Base-by-base conservation (phyloP, 2,113 vertebrate genomes). In the Calonectris borealis region DNA sequence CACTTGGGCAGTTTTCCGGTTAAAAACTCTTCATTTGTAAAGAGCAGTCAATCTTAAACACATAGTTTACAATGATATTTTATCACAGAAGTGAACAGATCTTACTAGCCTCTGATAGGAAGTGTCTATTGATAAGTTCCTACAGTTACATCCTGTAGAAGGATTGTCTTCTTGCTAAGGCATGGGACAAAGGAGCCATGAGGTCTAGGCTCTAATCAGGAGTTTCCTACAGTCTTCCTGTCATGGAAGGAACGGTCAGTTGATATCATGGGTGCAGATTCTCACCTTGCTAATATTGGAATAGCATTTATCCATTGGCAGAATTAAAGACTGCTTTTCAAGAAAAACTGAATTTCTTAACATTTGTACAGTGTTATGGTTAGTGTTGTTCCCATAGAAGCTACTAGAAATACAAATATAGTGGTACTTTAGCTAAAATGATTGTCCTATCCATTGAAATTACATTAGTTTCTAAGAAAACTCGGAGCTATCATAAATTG, bases 1-100 rank as follows among this genome's bases (percentile, higher is more conserved):
- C 88, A 95, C 84, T 97, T 83, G 96, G 95, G 95, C 97, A 95
- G 73, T 88, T 94, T 96, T 97, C 97, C 97, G 97, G 91, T 88
- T 88, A 61, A 95, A 93, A 86, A 83, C 69, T 94, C 93, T 89
- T 95, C 78, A 79, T 96, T 95, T 72, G 79, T 86, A 90, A 92
- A 75, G 72, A 93, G 72, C 66, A 95, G 89, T 24, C 93, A 96
- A 92, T 96, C 93, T 97, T 83, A 88, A 94, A 85, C 29, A 66
- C 71, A 83, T 86, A 83, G 62, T 96, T 97, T 89, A 80, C 90
- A 90, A 46, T 83, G 60, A 88, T 95, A 49, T 82, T 93, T 91
- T 97, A 87, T 97, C 89, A 44, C 70, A 88, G 93, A 93, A 91
- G 76, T 57, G 54, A 95, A 68, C 89, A 94, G 89, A 92, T 97